Evolutionary conservation across 2,888 invertebrate species (phyloP).

Genomic region (Carabus problematicus): DNA sequence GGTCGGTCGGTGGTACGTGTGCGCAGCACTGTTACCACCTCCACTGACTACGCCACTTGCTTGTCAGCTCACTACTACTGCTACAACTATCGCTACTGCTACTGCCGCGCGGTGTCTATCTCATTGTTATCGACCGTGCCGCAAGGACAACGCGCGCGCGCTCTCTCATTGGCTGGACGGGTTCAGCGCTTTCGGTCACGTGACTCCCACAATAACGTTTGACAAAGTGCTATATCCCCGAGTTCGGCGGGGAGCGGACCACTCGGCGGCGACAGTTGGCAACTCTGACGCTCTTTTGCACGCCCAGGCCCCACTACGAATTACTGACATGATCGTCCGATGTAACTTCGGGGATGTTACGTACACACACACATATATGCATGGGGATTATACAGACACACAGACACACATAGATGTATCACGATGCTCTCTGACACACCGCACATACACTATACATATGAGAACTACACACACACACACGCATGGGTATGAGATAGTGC

Average conservation of each 20-base stretch:
- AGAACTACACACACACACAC: conserved; percentile 6
- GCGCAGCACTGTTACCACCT: background rate
- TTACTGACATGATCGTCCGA: conserved; percentile 13
- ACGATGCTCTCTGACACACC: background rate
- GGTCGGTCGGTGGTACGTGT: conserved; percentile 33
- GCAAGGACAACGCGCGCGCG: conserved; percentile 25
- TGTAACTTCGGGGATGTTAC: conserved; percentile 33
- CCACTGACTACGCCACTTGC: no score
- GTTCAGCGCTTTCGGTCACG: conserved; percentile 35
- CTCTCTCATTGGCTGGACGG: conserved; percentile 29
- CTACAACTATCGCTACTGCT: background rate
- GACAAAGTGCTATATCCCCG: conserved; percentile 41
- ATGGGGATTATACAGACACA: conserved; percentile 19
- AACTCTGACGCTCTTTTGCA: conserved; percentile 29
- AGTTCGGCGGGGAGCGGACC: conserved; percentile 9
- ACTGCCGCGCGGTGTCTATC: conserved; percentile 32
- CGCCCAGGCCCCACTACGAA: conserved; percentile 7
- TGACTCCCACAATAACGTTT: conserved; percentile 42
- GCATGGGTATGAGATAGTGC: background rate
- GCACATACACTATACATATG: background rate
- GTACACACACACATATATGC: conserved; percentile 18
- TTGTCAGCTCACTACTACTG: background rate
- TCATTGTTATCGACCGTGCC: conserved; percentile 42
- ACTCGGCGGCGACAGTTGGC: conserved; percentile 30
- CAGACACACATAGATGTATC: background rate